Evolutionary conservation across 35 echinoderm and acorn worm genomes (phyloP), one percentile per base, ranked within the genome.

Genomic region (Amphiura filiformis): DNA sequence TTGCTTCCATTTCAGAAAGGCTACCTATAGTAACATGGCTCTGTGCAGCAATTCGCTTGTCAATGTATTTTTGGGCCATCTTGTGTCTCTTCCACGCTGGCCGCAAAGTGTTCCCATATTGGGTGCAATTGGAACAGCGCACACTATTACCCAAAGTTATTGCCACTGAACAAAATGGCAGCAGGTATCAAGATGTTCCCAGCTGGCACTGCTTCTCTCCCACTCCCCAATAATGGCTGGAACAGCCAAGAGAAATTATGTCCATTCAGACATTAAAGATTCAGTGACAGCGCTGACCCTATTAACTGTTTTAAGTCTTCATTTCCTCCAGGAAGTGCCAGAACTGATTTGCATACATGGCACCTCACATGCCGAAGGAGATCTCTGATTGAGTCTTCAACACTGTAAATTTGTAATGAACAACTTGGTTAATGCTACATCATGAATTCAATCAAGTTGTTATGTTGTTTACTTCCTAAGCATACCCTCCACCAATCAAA

Each of bases 91-190:
- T n/a, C n/a, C n/a, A n/a, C n/a, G n/a, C n/a, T n/a, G n/a, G n/a
- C n/a, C n/a, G n/a, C n/a, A n/a, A n/a, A n/a, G n/a, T n/a, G n/a
- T n/a, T n/a, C n/a, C n/a, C n/a, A n/a, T n/a, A n/a, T n/a, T 93
- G 89, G 12, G 89, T 38, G 2, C 40, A n/a, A 65, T 22, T 75
- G 86, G 14, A 85, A 76, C 12, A 93, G 77, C 42, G 1, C 31
- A 36, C 11, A 89, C 33, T n/a, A n/a, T 0, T 49, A 28, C 17
- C 42, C 65, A 37, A 88, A 93, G 1, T 87, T 89, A 4, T 31
- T 44, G 23, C 91, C 75, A 39, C 57, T 84, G 35, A 87, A 81
- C 31, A 92, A 65, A 34, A 92, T 88, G 5, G 85, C 91, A 13
- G 91, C 85, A 39, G 84, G 77, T 23, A 57, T 40, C 1, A 92